phyloP scores from a whole-genome alignment of 2,113 vertebrate species.

The Strix uralensis region DNA sequence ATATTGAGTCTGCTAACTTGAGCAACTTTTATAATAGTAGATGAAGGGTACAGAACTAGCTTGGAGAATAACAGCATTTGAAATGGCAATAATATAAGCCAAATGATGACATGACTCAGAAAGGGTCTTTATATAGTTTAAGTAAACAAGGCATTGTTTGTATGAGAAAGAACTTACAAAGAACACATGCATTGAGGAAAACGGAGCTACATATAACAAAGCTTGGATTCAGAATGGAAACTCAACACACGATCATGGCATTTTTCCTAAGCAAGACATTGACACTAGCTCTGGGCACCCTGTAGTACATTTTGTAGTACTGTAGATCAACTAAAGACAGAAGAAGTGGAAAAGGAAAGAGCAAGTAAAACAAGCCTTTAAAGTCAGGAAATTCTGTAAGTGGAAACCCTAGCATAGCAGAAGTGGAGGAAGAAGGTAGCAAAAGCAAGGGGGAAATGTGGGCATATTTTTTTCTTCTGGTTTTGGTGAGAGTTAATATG shows the following conservation, averaged over 20 bases:
- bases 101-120: not conserved
- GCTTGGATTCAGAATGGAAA: not conserved
- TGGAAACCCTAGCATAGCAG: not conserved
- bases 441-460: not conserved
- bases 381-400: not conserved
- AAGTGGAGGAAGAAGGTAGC: not conserved
- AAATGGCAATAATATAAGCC: not conserved
- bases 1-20: not conserved
- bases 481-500: not conserved
- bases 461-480: not conserved
- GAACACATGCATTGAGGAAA: not conserved
- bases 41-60: not conserved
- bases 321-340: not conserved
- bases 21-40: not conserved
- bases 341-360: not conserved
- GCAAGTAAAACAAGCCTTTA: not conserved
- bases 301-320: not conserved
- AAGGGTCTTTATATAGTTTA: not conserved
- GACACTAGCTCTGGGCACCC: not conserved
- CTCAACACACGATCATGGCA: not conserved
- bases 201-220: not conserved
- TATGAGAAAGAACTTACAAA: not conserved
- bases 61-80: not conserved
- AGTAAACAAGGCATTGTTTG: not conserved
- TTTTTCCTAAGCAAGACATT: not conserved